Evolutionary conservation across 2,113 vertebrate species (phyloP).

Genomic region (Dunckerocampus dactyliophorus): DNA sequence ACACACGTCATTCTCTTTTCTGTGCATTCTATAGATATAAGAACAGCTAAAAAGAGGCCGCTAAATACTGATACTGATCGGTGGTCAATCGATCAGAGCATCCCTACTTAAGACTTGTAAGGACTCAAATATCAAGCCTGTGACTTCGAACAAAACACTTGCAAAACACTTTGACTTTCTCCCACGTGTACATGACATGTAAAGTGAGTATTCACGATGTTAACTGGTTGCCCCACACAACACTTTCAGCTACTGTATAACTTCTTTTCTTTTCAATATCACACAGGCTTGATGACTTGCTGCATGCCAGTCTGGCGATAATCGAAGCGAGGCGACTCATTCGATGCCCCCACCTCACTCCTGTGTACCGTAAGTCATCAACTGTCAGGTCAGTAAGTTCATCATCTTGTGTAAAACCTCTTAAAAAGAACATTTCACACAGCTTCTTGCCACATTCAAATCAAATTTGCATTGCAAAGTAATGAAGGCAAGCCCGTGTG

Average conservation of each 20-base stretch:
- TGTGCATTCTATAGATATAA: no score
- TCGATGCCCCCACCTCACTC: conserved; percentile 38
- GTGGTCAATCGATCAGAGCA: no score
- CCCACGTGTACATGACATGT: no score
- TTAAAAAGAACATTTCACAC: background rate
- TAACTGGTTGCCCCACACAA: conserved; percentile 6
- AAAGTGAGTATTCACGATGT: no score
- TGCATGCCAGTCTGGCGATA: conserved; percentile 32
- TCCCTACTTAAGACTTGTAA: no score
- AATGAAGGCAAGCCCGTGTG: conserved; percentile 4
- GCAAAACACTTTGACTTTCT: no score
- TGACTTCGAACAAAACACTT: no score
- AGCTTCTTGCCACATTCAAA: conserved; percentile 3
- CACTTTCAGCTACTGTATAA: conserved; percentile 17
- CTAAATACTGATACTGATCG: no score
- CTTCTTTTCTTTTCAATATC: conserved; percentile 11
- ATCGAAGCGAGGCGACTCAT: conserved; percentile 38
- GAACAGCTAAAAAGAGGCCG: no score
- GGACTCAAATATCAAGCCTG: no score
- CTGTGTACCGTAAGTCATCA: conserved; percentile 33
- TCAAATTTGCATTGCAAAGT: conserved; percentile 22
- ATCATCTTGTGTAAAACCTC: background rate
- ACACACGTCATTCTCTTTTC: no score
- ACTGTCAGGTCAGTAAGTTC: background rate
- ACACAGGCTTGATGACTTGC: conserved; percentile 15